Base-by-base conservation (phyloP, 2,797 vertebrate species). In the Phrynocephalus guinanensis region DNA sequence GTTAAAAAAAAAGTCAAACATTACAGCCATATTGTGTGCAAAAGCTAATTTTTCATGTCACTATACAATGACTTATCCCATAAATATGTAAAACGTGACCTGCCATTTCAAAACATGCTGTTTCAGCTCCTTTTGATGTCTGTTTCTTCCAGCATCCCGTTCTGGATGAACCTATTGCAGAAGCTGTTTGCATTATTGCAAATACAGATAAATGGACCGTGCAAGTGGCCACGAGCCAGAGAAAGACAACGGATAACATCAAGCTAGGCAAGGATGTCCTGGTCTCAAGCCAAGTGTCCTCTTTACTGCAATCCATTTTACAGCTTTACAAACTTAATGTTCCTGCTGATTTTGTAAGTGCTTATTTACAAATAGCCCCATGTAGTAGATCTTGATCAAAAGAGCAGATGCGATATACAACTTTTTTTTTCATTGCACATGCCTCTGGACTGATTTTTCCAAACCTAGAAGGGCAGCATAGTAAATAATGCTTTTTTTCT, bases 111-210 rank as follows among this genome's bases (percentile, higher is more conserved):
- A 85, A 68, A 52, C 67, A 6, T 75, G 4, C 20, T 28, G 9
- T n/a, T 67, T 67, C 26, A 15, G 9, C 52, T 85, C 0, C 26
- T 56, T 84, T 38, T 38, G 5, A 26, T 22, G 9, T 22, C 3
- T 92, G n/a, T 94, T 56, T 91, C 5, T 95, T 95, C 68, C 93
- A 98, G 98, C 97, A 98, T 88, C 98, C 98, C 0, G 97, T 98
- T 38, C 95, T 98, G 50, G 98, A 98, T 82, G 98, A 98, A 90
- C 97, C 98, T 0, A 96, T 98, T 48, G 97, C 97, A 0, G 98
- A 98, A 94, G 97, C 98, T 0, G 91, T 98, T 89, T 98, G 98
- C 78, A 98, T 98, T 91, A 96, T 98, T 75, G 98, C 98, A 76
- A 98, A 98, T 93, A 97, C 97, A 0, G 98, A 98, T 91, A 97